Base-by-base conservation (phyloP, 2,888 invertebrate genomes). In the Branchipolynoe longqiensis region DNA sequence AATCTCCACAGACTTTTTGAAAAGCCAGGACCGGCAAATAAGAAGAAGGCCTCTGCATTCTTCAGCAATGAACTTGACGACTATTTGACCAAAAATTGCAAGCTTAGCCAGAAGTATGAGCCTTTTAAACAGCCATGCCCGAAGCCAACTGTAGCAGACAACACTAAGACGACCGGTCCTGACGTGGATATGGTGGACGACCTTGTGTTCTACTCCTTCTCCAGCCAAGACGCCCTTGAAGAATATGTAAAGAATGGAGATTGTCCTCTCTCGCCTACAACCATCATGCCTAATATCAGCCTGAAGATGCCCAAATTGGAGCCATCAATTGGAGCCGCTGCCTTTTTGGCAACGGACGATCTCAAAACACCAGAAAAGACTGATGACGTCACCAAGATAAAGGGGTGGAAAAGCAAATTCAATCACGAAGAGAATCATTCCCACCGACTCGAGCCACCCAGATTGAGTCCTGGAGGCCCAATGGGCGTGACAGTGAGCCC, bases 171-270 rank as follows among this genome's bases (percentile, higher is more conserved):
- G n/a, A 41, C 22, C 64, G 88, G 90, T 38, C 92, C 92, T 40
- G 92, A 92, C 84, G 90, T 92, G 87, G 91, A 91, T 88, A 91
- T 91, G 84, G 88, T 92, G 4, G 91, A 91, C 85, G 92, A 91
- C 12, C 82, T 90, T 31, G 86, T 92, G 31, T 92, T 92, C 83
- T 86, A 91, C 83, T 92, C 92, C 0, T 92, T 92, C 87, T 85
- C 90, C 14, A 86, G 87, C 54, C 90, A 91, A 87, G 87, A 89
- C 78, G 90, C 90, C 8, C 84, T 92, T 31, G 86, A 89, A 38
- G 91, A 91, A 18, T 92, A 92, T 88, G 83, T 91, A 0, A 86
- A 78, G 25, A 69, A 1, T 18, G 69, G 69, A 38, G 69, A 69
- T 4, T 48, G 48, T 48, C 4, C 28, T 12, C 62, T 28, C 62